Evolutionary conservation across 2,888 invertebrate species (phyloP), one percentile per base, ranked within the genome.

Genomic region (Drosophila mercatorum): DNA sequence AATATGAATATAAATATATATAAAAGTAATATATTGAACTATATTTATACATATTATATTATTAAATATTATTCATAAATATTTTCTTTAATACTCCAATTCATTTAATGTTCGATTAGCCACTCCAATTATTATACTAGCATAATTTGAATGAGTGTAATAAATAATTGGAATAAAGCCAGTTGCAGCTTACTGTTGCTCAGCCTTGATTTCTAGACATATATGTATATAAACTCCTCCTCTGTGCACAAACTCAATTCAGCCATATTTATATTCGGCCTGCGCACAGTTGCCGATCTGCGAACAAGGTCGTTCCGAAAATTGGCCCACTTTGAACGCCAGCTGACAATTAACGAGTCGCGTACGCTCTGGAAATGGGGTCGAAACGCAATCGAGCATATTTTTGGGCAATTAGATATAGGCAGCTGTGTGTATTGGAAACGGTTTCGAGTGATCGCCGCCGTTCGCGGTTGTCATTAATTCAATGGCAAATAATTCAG

Each of bases 401-500:
- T 41, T 43, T 56, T 61, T 55, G 31, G 66, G 71, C 61, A 71
- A 75, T 71, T 58, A 65, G 46, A 44, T 36, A 55, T 40, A 55
- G 55, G 47, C 46, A 47, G 53, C 36, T 51, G 55, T 49, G 49
- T 49, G 49, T 43, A 41, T 34, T 38, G 60, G 34, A 40, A 58
- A 71, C 63, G 43, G 72, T 61, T 41, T 38, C 40, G 43, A 67
- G 41, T 43, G 63, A 44, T 68, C 44, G 26, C 36, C 55, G 53
- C 31, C 49, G 41, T 53, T 49, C 57, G 38, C 22, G 44, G 40
- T 55, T 41, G 67, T 57, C 68, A 73, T 76, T 69, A 62, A 78
- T 62, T 59, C 78, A 76, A 76, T 72, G 51, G 78, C 67, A 67
- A 67, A 71, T 83, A 73, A 86, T 83, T 76, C 70, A 78, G 63